Evolutionary conservation across 2,888 invertebrate species (phyloP), one percentile per base, ranked within the genome.

Genomic region (Pteria penguin): DNA sequence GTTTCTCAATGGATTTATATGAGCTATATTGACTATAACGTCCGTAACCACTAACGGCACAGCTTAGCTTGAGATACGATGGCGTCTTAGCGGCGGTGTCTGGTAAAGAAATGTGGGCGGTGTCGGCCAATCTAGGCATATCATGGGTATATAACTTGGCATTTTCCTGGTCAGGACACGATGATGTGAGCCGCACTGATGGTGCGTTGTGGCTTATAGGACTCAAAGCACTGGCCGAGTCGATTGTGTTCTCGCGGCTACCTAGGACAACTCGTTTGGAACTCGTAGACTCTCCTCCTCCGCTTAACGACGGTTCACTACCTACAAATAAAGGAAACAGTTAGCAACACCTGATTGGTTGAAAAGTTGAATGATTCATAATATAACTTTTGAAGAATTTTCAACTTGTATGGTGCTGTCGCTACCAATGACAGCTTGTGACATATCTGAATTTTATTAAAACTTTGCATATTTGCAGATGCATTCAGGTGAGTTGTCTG

Each of bases 41-140:
- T 62, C 89, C 88, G 81, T 90, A 90, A 18, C 90, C 90, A 79
- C 89, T 89, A 22, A 89, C 87, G 2, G 88, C 87, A 82, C 89
- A 89, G 75, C 89, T 88, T n/a, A 90, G 83, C 71, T 87, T 87
- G 62, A 90, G 75, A 80, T 90, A 90, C 8, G 90, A 90, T 0
- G 90, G 90, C 18, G 86, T 88, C 66, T 86, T 82, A n/a, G n/a
- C n/a, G 22, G 80, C 73, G n/a, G 81, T 79, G 45, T 86, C 87
- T 22, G 77, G 74, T 27, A 83, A 79, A n/a, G 81, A 76, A 61
- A 82, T 76, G 65, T 86, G 86, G 55, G 82, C 81, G 55, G 79
- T 69, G 33, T 82, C 81, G 26, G 79, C 80, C 60, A 82, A 72
- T 62, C 80, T 78, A 26, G 83, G 83, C 81, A 85, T 82, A 66